Percentiles rank a stretch among this genome's conserved stretches.
These are phyloP conservation scores for Habrosyne pyritoides DNA, from an alignment of 2,888 invertebrate genomes.

Conservation along the genomic window DNA sequence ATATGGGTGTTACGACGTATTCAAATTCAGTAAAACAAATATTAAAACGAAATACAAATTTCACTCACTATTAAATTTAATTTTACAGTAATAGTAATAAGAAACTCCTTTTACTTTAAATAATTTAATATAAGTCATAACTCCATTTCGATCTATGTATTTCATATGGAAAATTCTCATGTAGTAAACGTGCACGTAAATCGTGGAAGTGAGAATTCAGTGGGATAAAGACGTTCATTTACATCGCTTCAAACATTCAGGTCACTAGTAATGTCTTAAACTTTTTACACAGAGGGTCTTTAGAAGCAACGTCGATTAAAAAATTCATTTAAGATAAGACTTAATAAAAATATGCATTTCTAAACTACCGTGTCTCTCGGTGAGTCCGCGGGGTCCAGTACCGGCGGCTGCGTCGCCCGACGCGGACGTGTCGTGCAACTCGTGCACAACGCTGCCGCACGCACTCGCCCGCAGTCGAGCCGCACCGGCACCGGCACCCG, in stretches of 20 bases:
- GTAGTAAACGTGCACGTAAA: conserved; percentile 77
- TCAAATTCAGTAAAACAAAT: conserved; percentile 82
- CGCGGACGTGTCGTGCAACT: conserved; percentile 18
- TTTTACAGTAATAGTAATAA: conserved; percentile 81
- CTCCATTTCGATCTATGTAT: conserved; percentile 75
- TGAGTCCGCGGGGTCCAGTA: conserved; percentile 35
- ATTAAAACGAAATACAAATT: conserved; percentile 82
- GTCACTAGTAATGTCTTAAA: conserved; percentile 82
- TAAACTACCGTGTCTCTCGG: conserved; percentile 73
- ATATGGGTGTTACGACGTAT: conserved; percentile 83
- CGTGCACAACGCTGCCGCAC: conserved; percentile 17
- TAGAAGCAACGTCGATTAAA: conserved; percentile 83
- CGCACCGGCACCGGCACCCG: conserved; percentile 16
- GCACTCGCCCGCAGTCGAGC: conserved; percentile 25
- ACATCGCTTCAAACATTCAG: conserved; percentile 81
- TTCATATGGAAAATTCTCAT: conserved; percentile 71
- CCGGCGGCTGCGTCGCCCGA: not conserved
- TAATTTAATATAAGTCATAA: conserved; percentile 80
- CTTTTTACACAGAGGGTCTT: conserved; percentile 82
- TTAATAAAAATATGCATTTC: conserved; percentile 83
- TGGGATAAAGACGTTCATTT: conserved; percentile 75
- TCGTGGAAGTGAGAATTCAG: conserved; percentile 80
- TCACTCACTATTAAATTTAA: conserved; percentile 84
- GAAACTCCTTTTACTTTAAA: conserved; percentile 75
- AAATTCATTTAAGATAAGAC: conserved; percentile 81